These are phyloP conservation scores for Sebastes iracundus DNA, from an alignment of 2,797 vertebrate species.

Conservation along the genomic window DNA sequence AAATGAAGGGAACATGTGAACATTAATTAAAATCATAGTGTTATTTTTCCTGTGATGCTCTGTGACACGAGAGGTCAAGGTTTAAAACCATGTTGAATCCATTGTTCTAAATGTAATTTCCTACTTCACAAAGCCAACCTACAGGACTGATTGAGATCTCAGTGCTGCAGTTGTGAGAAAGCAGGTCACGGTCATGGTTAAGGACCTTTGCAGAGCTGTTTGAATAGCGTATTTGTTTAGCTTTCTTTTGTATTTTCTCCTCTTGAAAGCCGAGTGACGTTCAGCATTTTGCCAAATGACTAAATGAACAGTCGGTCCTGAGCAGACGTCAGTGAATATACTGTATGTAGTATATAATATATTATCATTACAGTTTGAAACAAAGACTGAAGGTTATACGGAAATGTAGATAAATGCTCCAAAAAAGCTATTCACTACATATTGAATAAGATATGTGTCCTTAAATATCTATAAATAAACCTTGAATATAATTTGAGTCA, in stretches of 20 bases:
- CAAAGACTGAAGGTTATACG: not conserved
- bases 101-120: not conserved
- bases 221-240: conserved; percentile 41
- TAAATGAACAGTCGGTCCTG: not conserved
- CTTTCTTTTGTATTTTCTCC: conserved; percentile 27
- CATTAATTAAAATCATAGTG: not conserved
- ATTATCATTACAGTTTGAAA: not conserved
- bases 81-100: not conserved
- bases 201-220: conserved; percentile 26
- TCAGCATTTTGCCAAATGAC: not conserved
- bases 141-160: not conserved
- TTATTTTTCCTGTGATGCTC: not conserved
- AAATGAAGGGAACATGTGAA: not conserved
- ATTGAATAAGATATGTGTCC: not conserved
- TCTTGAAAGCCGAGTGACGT: conserved; percentile 6
- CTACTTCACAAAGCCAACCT: not conserved
- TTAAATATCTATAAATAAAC: not conserved
- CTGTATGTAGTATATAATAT: not conserved
- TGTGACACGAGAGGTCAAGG: not conserved
- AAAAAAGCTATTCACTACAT: not conserved
- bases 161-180: not conserved
- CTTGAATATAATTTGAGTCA: not conserved
- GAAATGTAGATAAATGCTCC: not conserved
- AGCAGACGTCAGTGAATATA: not conserved
- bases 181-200: conserved; percentile 10